Evolutionary conservation across 2,888 invertebrate species (phyloP), one percentile per base, ranked within the genome.

Genomic region (Anticlea derivata): DNA sequence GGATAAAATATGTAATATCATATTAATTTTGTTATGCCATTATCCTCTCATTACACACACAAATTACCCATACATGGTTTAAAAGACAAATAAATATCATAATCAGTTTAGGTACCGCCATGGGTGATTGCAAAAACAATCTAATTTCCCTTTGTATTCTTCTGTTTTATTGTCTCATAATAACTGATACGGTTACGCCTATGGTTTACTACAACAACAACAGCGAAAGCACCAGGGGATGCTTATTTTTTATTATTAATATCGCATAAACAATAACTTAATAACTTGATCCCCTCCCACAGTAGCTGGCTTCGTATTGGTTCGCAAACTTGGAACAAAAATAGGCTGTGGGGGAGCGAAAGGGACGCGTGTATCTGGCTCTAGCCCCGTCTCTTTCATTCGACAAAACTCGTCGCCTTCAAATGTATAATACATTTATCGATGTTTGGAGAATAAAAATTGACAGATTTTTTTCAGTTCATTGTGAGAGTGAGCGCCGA

Each of bases 391-490:
- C 81, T 68, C 74, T 26, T 53, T 86, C 76, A 23, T 70, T 61
- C 78, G 59, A 79, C 75, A 83, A 82, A 83, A 84, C 80, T 86
- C 81, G 84, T 83, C 86, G 83, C 80, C 75, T 82, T 83, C 86
- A 82, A 87, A 87, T 80, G 82, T 86, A 78, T 84, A 85, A 85
- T 85, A 84, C 83, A 81, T 84, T 82, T 88, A 87, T 90, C 84
- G 89, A 90, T 88, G 89, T 85, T 87, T 78, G 84, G 82, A 81
- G 83, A 86, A 87, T 91, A 90, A 90, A 91, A 91, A 91, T 91
- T 91, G 90, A 88, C 88, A 87, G 89, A 84, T 84, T 90, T 91
- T 90, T 91, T 90, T 87, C 87, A 91, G 91, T 91, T 77, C 79
- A 82, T 83, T 83, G 85, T 82, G 78, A 79, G 80, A 70, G 66